Base-by-base conservation (phyloP, 2,888 invertebrate genomes). In the Drosophila recens region DNA sequence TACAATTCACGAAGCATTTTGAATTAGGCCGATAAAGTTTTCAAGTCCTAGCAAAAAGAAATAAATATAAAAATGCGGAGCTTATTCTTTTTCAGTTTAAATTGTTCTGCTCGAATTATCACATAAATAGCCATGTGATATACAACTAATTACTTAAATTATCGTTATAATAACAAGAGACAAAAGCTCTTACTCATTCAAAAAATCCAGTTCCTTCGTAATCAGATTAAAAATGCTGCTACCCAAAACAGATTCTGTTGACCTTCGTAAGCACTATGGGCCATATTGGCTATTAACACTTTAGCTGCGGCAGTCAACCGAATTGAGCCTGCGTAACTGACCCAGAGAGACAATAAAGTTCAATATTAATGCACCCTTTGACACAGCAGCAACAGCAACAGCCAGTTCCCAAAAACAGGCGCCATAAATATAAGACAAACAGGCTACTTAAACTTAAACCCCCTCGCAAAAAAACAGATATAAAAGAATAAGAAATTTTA, bases 291-390 rank as follows among this genome's bases (percentile, higher is more conserved):
- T 75, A 78, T 83, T 86, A 86, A 78, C 83, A 78, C 68, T 77
- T 80, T 75, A 46, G 63, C 63, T 48, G 75, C 45, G 61, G 42
- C 51, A 59, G 49, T 46, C 54, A 56, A 59, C 57, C 43, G 63
- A 45, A 62, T 61, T 64, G 71, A 74, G 46, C 45, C 69, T 23
- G 59, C 49, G 65, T 42, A 70, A 65, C 62, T 86, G 83, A 72
- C 80, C 83, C 78, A 62, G 69, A 65, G 76, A 77, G 79, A 87
- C 81, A 87, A 87, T 87, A 84, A 84, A 87, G 87, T 85, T 85
- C 85, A 84, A 87, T 87, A 81, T 79, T 86, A 87, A 88, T 88
- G 82, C 89, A 88, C 79, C 87, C 86, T 88, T 86, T 88, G 89
- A 81, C 85, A 83, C 79, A 42, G 53, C 58, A 63, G 73, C 70